These are phyloP conservation scores for Chrysina gloriosa DNA, from an alignment of 2,888 invertebrate species.

Conservation along the genomic window DNA sequence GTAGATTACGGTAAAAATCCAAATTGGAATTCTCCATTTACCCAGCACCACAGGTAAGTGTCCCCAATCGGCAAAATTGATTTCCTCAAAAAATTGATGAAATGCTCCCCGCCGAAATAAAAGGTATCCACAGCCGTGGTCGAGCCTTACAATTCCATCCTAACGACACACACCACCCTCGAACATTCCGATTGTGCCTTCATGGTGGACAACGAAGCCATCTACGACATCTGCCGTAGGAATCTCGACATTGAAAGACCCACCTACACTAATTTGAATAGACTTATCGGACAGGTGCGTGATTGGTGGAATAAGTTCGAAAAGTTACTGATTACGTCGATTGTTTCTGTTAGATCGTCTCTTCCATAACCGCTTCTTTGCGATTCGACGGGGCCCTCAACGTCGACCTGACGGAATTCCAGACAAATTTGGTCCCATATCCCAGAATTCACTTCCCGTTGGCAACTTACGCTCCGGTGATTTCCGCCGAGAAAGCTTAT, in stretches of 20 bases:
- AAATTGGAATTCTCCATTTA: conserved; percentile 95
- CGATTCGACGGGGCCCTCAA: conserved; percentile 93
- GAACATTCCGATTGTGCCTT: conserved; percentile 91
- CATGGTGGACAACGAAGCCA: conserved; percentile 92
- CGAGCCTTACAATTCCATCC: conserved; percentile 92
- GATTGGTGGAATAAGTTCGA: too few species aligned
- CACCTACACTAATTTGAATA: conserved; percentile 88
- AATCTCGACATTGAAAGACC: conserved; percentile 88
- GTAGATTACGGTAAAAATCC: conserved; percentile 95
- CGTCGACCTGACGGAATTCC: conserved; percentile 94
- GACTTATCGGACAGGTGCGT: conserved; percentile 81
- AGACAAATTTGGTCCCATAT: conserved; percentile 93
- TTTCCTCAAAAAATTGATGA: neutral
- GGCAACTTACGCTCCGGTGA: conserved; percentile 91
- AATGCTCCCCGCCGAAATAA: neutral
- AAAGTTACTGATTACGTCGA: too few species aligned
- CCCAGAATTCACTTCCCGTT: conserved; percentile 96
- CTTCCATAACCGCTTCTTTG: conserved; percentile 92
- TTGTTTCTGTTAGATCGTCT: conserved; percentile 77
- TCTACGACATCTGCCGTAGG: conserved; percentile 88
- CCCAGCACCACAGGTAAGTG: conserved; percentile 88
- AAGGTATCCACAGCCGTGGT: conserved; percentile 84
- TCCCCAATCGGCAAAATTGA: neutral
- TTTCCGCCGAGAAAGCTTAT: conserved; percentile 92
- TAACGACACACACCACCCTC: conserved; percentile 91